Conservation (phyloP, 2,113 vertebrate species). For the Osmerus eperlanus region DNA sequence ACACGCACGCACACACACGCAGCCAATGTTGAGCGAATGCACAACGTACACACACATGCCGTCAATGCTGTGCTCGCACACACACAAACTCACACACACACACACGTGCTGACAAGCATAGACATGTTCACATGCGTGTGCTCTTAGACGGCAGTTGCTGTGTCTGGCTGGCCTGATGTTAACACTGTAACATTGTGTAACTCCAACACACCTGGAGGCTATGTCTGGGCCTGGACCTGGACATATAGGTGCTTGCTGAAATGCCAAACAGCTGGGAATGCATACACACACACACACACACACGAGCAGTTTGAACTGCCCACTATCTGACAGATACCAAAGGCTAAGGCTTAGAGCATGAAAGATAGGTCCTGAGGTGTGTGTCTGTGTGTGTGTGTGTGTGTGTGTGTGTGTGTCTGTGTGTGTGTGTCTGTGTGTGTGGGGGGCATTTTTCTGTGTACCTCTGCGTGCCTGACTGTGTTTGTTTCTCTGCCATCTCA, state of each 20-base stretch:
- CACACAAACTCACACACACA: conserved; percentile 9
- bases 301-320: too few species aligned
- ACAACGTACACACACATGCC: background rate
- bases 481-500: background rate
- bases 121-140: conserved; percentile 1
- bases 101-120: conserved; percentile 20
- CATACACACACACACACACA: background rate
- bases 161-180: conserved; percentile 14
- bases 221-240: conserved; percentile 24
- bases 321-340: too few species aligned
- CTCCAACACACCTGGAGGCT: conserved; percentile 30
- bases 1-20: conserved; percentile 8
- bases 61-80: background rate
- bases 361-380: background rate
- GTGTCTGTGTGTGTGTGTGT: background rate
- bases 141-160: conserved; percentile 10
- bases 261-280: conserved; percentile 16
- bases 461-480: background rate
- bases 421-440: background rate
- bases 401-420: conserved; percentile 17
- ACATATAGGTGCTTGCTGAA: background rate
- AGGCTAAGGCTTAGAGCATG: too few species aligned
- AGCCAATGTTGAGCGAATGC: background rate
- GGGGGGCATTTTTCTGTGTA: background rate
- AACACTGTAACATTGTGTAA: conserved; percentile 35